Evolutionary conservation across 1,140 invertebrate species (phyloP).

Genomic region (Ridgeia piscesae): DNA sequence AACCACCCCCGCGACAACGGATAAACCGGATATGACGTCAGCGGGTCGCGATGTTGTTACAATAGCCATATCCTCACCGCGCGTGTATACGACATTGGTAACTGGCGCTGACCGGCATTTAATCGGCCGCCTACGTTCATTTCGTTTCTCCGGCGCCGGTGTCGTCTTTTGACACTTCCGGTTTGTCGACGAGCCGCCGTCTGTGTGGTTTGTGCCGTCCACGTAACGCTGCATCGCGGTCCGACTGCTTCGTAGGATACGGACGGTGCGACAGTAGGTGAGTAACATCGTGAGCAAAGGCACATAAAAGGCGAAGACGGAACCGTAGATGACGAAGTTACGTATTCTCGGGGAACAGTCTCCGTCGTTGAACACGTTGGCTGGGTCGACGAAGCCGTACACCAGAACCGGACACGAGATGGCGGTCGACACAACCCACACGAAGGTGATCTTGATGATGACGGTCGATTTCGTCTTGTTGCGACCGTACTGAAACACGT

Average conservation of each 20-base stretch:
- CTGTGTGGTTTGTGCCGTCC: not conserved
- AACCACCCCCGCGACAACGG: not conserved
- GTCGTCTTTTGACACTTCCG: not conserved
- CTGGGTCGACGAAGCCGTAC: slow-evolving; percentile 70
- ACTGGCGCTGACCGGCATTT: not conserved
- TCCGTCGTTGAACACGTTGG: slow-evolving; percentile 53
- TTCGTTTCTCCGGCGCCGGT: too few relatives aligned
- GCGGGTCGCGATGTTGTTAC: not conserved
- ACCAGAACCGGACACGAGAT: slow-evolving; percentile 85
- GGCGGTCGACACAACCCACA: slow-evolving; percentile 84
- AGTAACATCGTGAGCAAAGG: slow-evolving; percentile 91
- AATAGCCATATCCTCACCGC: not conserved
- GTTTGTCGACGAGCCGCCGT: not conserved
- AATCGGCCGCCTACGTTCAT: not conserved
- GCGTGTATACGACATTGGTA: not conserved
- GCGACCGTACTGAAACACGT: slow-evolving; percentile 68
- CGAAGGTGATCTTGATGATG: slow-evolving; percentile 85
- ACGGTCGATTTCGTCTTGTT: slow-evolving; percentile 84
- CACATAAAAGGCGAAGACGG: slow-evolving; percentile 92
- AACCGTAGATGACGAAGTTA: slow-evolving; percentile 52
- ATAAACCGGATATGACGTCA: not conserved
- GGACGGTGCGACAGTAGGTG: slow-evolving; percentile 87
- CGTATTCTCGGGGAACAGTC: slow-evolving; percentile 68
- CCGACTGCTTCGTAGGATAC: slow-evolving; percentile 56
- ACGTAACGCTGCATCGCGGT: slow-evolving; percentile 41